Evolutionary conservation across 2,888 invertebrate species (phyloP).

Genomic region (Holacanthella duospinosa): DNA sequence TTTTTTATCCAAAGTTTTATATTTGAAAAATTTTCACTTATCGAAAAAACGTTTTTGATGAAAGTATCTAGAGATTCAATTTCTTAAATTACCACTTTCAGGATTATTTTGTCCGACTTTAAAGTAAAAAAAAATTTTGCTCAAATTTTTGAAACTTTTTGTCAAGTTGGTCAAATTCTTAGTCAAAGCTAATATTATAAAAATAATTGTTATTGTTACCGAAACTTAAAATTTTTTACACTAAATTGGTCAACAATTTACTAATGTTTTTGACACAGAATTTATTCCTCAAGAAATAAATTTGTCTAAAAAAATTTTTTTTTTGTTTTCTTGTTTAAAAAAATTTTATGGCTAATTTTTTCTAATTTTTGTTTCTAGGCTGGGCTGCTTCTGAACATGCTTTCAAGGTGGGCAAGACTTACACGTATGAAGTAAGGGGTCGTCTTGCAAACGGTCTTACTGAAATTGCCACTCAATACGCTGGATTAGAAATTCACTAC

Average conservation of each 20-base stretch:
- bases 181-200: background rate
- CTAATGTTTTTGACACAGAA: background rate
- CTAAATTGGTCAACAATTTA: background rate
- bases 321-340: background rate
- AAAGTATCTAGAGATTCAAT: background rate
- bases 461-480: slow-evolving; percentile 38
- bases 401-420: slow-evolving; percentile 39
- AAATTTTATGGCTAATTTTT: slow-evolving; percentile 4
- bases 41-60: background rate
- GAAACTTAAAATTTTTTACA: background rate
- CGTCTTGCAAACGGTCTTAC: slow-evolving; percentile 41
- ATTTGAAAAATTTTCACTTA: background rate
- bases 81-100: too few species aligned
- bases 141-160: too few species aligned
- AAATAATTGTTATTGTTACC: background rate
- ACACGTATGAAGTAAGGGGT: slow-evolving; percentile 40
- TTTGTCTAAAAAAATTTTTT: background rate
- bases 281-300: background rate
- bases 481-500: slow-evolving; percentile 39
- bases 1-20: background rate
- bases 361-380: slow-evolving; percentile 23
- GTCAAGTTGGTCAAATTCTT: too few species aligned
- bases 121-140: too few species aligned
- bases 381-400: slow-evolving; percentile 28
- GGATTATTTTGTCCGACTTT: too few species aligned